phyloP scores from a whole-genome alignment of 2,797 vertebrate genomes.

The Amniataba percoides region DNA sequence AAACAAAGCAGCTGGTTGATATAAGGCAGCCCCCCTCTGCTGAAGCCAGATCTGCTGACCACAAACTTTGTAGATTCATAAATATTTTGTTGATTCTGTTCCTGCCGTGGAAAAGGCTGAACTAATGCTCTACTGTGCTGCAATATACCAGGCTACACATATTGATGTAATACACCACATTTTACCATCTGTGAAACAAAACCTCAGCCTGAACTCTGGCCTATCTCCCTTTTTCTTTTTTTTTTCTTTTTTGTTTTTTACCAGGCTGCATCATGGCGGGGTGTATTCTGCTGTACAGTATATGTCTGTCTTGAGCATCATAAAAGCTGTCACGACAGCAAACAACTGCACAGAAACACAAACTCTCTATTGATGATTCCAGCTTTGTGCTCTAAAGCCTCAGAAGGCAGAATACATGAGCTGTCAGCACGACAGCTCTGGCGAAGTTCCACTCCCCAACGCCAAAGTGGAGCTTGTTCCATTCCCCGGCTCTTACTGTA shows the following conservation, averaged over 20 bases:
- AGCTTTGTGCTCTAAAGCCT: constrained; percentile 38
- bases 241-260: constrained; percentile 29
- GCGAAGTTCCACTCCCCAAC: constrained; percentile 67
- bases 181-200: constrained; percentile 72
- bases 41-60: constrained; percentile 67
- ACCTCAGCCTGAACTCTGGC: constrained; percentile 56
- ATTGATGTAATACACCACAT: constrained; percentile 65
- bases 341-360: constrained; percentile 47
- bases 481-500: constrained; percentile 71
- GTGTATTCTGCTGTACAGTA: constrained; percentile 28
- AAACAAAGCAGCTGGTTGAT: constrained; percentile 81
- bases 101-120: constrained; percentile 63
- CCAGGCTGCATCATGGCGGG: constrained; percentile 2
- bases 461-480: constrained; percentile 69
- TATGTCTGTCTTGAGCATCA: constrained; percentile 7
- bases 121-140: constrained; percentile 47
- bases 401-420: constrained; percentile 43
- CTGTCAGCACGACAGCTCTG: constrained; percentile 69
- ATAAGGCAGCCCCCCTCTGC: constrained; percentile 52
- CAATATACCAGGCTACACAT: constrained; percentile 48
- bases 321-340: constrained; percentile 45
- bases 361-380: constrained; percentile 34
- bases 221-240: background rate
- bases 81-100: constrained; percentile 63
- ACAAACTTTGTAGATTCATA: constrained; percentile 67